Percentiles rank a stretch among this genome's conserved stretches.
Evolutionary conservation across 1,140 invertebrate genomes (phyloP).

Genomic region (Ctenoplectra terminalis): DNA sequence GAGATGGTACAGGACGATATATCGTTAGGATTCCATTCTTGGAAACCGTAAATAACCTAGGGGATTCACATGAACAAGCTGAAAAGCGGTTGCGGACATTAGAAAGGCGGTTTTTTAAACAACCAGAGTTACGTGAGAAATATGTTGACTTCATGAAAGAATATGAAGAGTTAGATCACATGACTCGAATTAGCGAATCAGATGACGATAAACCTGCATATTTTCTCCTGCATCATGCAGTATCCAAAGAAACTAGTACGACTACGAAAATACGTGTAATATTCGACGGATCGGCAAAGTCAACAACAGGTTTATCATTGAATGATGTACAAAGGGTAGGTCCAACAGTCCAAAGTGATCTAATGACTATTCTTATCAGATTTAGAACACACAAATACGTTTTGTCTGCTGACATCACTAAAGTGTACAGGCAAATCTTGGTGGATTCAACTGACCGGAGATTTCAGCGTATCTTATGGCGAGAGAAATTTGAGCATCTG

Average conservation of each 20-base stretch:
- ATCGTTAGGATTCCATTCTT: neutral
- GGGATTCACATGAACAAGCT: too few relatives aligned
- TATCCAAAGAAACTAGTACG: neutral
- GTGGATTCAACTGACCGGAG: neutral
- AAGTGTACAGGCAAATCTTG: conserved; percentile 33
- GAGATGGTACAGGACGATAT: neutral
- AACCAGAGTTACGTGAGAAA: neutral
- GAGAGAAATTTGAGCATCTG: neutral
- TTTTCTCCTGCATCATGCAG: conserved; percentile 4
- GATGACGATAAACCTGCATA: too few relatives aligned
- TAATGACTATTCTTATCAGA: conserved; percentile 15
- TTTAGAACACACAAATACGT: conserved; percentile 31
- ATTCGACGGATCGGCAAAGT: conserved; percentile 2
- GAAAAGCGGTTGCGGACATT: too few relatives aligned
- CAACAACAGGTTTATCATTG: neutral
- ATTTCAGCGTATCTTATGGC: conserved; percentile 2
- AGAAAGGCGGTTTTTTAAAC: too few relatives aligned
- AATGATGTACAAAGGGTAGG: neutral
- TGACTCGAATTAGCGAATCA: neutral
- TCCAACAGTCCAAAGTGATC: conserved; percentile 17
- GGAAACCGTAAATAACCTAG: too few relatives aligned
- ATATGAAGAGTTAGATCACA: neutral
- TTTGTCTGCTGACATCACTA: conserved; percentile 27
- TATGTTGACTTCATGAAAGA: conserved; percentile 3
- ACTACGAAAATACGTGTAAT: conserved; percentile 13